Percentiles rank a stretch among this genome's conserved stretches.
These are phyloP conservation scores for Chirona hameri DNA, from an alignment of 2,888 invertebrate genomes.

Conservation along the genomic window DNA sequence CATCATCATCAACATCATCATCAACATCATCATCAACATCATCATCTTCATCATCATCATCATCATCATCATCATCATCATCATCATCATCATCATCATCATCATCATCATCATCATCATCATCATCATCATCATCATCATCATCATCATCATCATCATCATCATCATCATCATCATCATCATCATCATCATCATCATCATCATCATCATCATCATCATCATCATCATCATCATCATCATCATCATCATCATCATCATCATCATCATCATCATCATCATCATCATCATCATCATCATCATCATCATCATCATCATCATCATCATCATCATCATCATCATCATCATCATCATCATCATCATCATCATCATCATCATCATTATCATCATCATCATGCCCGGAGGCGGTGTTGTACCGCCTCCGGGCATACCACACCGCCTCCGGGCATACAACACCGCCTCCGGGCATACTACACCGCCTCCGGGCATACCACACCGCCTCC, in stretches of 20 bases:
- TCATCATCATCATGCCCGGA: constrained; percentile 22
- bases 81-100: constrained; percentile 22
- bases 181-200: constrained; percentile 22
- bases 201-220: constrained; percentile 22
- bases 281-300: constrained; percentile 23
- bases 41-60: constrained; percentile 4
- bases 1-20: constrained; percentile 12
- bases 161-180: constrained; percentile 22
- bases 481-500: too few species aligned
- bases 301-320: constrained; percentile 29
- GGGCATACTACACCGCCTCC: too few species aligned
- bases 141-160: constrained; percentile 22
- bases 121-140: constrained; percentile 22
- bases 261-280: constrained; percentile 22
- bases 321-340: constrained; percentile 12
- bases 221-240: constrained; percentile 22
- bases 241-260: constrained; percentile 22
- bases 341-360: constrained; percentile 22
- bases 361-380: constrained; percentile 22
- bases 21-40: constrained; percentile 2
- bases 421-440: too few species aligned
- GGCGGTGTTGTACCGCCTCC: too few species aligned
- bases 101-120: constrained; percentile 22
- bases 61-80: constrained; percentile 6
- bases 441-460: too few species aligned